phyloP scores from a whole-genome alignment of 2,888 invertebrate genomes.

The Bellardia pandia region DNA sequence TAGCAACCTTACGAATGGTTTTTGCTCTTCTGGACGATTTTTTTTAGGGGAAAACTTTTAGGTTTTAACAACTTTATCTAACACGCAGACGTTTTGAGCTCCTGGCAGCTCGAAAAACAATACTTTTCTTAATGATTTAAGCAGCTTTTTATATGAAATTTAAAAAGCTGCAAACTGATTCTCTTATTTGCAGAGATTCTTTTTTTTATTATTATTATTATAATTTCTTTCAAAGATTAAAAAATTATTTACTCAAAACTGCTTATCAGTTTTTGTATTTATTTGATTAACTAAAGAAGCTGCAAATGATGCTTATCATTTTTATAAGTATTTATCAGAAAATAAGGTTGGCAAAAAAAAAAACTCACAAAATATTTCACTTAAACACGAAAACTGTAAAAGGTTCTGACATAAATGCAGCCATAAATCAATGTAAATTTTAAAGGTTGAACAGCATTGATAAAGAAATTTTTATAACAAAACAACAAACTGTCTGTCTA shows the following conservation, averaged over 20 bases:
- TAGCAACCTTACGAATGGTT: slow-evolving; percentile 94
- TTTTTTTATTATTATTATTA: background rate
- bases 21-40: slow-evolving; percentile 86
- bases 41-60: slow-evolving; percentile 29
- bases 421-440: slow-evolving; percentile 61
- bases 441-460: slow-evolving; percentile 15
- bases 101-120: slow-evolving; percentile 74
- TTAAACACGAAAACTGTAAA: slow-evolving; percentile 3
- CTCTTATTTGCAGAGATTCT: slow-evolving; percentile 8
- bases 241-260: slow-evolving; percentile 42
- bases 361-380: slow-evolving; percentile 14
- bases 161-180: background rate
- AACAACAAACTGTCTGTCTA: too few species aligned
- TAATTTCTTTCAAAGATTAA: slow-evolving; percentile 26
- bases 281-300: slow-evolving; percentile 65
- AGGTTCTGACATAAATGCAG: slow-evolving; percentile 19
- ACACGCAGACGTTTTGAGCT: slow-evolving; percentile 70
- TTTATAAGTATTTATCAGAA: background rate
- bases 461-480: too few species aligned
- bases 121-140: slow-evolving; percentile 47
- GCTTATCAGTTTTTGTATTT: slow-evolving; percentile 43
- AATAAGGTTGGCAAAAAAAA: slow-evolving; percentile 25
- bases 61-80: slow-evolving; percentile 66
- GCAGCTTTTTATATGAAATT: slow-evolving; percentile 67
- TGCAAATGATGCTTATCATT: slow-evolving; percentile 72